These are phyloP conservation scores for Tonatia bakeri DNA, from an alignment of 2,113 vertebrate genomes.

Conservation along the genomic window DNA sequence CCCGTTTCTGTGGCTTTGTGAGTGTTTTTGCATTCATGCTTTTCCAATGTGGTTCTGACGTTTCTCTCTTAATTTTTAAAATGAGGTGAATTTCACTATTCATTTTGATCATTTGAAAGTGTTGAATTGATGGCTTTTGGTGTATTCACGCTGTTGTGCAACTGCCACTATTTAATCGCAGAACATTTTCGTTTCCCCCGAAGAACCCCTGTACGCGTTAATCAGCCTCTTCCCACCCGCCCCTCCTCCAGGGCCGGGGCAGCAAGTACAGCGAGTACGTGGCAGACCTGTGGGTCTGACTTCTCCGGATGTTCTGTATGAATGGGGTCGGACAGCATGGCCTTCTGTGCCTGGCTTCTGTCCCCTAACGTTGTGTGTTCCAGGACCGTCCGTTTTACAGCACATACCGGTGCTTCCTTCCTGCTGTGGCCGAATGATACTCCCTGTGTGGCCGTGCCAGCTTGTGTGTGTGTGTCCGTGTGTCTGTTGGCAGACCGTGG, in stretches of 20 bases:
- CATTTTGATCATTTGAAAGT: not conserved
- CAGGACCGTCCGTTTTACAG: too few species aligned
- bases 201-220: not conserved
- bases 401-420: not conserved
- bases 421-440: not conserved
- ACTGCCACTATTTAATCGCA: not conserved
- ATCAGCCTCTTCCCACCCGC: not conserved
- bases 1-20: not conserved
- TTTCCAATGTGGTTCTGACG: not conserved
- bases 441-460: not conserved
- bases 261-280: too few species aligned
- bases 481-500: not conserved
- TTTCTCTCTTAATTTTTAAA: not conserved
- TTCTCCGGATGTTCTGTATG: not conserved
- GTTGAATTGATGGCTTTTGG: not conserved
- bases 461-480: not conserved
- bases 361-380: not conserved
- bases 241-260: not conserved
- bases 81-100: not conserved
- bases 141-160: not conserved
- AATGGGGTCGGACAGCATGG: not conserved
- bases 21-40: not conserved
- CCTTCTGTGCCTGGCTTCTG: not conserved
- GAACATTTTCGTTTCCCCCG: not conserved
- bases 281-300: not conserved